These are phyloP conservation scores for Argyrosomus regius DNA, from an alignment of 2,797 vertebrate species.

Conservation along the genomic window DNA sequence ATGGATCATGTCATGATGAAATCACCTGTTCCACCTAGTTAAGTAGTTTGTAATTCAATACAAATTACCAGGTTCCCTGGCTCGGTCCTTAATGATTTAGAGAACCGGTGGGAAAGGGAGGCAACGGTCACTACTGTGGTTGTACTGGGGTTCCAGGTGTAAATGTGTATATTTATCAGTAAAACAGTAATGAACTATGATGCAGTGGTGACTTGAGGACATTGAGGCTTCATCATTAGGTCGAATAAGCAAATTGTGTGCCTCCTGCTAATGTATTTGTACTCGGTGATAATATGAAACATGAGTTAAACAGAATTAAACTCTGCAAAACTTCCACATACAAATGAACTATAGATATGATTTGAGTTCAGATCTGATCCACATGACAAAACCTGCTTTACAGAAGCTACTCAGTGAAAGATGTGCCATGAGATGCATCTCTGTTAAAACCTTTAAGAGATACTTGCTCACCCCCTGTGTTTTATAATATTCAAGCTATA, in stretches of 20 bases:
- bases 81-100: too few relatives aligned
- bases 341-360: not conserved
- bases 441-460: not conserved
- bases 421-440: not conserved
- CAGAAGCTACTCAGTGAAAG: not conserved
- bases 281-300: not conserved
- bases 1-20: not conserved
- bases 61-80: too few relatives aligned
- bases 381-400: not conserved
- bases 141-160: not conserved
- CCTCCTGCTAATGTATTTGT: not conserved
- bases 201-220: not conserved
- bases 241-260: not conserved
- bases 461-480: not conserved
- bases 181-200: not conserved
- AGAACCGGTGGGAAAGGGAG: not conserved
- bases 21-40: not conserved
- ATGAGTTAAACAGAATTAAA: too few relatives aligned
- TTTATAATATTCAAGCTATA: not conserved
- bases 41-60: not conserved
- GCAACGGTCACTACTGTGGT: not conserved
- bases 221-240: not conserved
- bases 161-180: not conserved
- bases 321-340: not conserved
- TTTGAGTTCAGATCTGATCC: not conserved